Evolutionary conservation across 2,797 vertebrate genomes (phyloP).

Genomic region (Cryptoblepharus egeriae): DNA sequence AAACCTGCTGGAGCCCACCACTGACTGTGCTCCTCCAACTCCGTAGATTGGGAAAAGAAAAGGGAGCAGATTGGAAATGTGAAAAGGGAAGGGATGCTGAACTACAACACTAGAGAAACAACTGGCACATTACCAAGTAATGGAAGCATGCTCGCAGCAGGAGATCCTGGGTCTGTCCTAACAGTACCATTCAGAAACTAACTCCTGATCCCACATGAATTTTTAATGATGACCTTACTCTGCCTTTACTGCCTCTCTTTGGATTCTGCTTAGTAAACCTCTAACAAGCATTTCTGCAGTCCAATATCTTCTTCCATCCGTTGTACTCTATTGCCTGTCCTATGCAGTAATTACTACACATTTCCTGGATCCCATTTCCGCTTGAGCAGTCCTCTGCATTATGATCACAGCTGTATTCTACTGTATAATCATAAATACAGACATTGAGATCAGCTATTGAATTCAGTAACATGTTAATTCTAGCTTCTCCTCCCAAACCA

Average conservation of each 20-base stretch:
- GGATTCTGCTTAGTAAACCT: not conserved
- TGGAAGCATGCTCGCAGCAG: no score
- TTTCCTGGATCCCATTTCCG: not conserved
- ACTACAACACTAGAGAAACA: no score
- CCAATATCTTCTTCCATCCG: not conserved
- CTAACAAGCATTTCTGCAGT: not conserved
- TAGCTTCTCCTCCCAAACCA: no score
- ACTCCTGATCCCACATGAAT: not conserved
- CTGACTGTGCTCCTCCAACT: no score
- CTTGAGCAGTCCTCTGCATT: not conserved
- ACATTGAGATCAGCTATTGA: not conserved
- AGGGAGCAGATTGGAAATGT: no score
- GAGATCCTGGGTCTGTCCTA: no score
- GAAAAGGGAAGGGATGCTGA: no score
- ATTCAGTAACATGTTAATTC: not conserved
- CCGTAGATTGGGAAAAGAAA: no score
- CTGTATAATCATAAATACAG: not conserved
- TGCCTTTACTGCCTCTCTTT: not conserved
- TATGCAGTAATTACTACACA: not conserved
- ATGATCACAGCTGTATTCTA: not conserved
- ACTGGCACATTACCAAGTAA: no score
- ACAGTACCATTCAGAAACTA: no score
- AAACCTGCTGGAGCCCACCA: no score
- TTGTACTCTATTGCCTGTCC: not conserved
- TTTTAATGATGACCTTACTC: not conserved